Percentiles rank a stretch among this genome's conserved stretches.
phyloP scores from a whole-genome alignment of 2,113 vertebrate species.

The Pachypanchax playfairii region DNA sequence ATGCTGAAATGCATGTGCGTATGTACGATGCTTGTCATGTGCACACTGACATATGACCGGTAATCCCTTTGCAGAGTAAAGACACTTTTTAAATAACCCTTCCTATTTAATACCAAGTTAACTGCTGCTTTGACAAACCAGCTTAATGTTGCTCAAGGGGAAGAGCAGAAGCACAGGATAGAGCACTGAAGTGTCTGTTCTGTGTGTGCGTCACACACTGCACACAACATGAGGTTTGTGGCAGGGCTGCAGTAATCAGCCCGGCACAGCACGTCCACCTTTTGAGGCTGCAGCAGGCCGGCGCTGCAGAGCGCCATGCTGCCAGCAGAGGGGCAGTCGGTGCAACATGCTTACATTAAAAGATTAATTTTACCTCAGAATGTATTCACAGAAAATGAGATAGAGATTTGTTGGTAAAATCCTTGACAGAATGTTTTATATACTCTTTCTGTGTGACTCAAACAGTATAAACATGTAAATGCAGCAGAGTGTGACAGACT shows the following conservation, averaged over 20 bases:
- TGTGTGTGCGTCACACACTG: conserved; percentile 5
- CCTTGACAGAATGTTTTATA: neutral
- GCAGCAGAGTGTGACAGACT: conserved; percentile 15
- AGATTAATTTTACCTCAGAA: neutral
- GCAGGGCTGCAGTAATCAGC: conserved; percentile 57
- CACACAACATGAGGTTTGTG: conserved; percentile 9
- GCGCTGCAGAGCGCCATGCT: conserved; percentile 27
- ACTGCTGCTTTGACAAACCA: conserved; percentile 37
- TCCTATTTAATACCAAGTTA: conserved; percentile 18
- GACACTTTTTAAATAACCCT: conserved; percentile 20
- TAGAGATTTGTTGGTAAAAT: neutral
- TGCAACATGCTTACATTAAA: neutral
- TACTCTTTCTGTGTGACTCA: neutral
- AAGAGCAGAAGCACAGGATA: conserved; percentile 34
- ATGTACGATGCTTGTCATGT: conserved; percentile 6
- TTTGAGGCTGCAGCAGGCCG: conserved; percentile 33
- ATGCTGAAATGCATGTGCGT: conserved; percentile 14
- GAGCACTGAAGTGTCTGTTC: conserved; percentile 27
- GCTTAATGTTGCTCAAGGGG: conserved; percentile 34
- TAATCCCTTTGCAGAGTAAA: conserved; percentile 22
- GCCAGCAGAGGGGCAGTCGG: conserved; percentile 50
- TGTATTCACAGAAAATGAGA: neutral
- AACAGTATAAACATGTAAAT: neutral
- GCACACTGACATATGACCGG: neutral
- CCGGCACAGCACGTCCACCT: conserved; percentile 30